A percentile compares a stretch with the other conserved stretches of the same genome.
Evolutionary conservation across 2,113 vertebrate species (phyloP).

Genomic region (Triplophysa rosa): DNA sequence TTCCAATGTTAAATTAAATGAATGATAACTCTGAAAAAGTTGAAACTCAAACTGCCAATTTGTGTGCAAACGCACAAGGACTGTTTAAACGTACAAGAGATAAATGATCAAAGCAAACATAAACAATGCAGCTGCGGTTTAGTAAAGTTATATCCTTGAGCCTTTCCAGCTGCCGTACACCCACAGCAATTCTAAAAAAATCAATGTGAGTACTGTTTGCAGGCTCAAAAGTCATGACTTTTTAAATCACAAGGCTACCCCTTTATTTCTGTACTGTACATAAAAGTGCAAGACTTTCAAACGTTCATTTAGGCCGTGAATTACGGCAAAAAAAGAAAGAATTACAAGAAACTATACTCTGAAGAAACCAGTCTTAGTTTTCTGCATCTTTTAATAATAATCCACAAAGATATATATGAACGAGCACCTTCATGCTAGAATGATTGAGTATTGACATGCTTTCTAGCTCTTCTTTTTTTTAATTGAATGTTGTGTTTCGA

Average conservation of each 20-base stretch:
- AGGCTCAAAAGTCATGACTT: not conserved
- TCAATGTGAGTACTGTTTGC: not conserved
- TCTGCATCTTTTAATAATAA: conserved; percentile 29
- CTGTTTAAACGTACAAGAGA: not conserved
- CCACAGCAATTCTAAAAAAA: not conserved
- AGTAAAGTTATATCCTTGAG: not conserved
- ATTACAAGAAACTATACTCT: not conserved
- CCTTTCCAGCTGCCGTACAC: not conserved
- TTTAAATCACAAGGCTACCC: conserved; percentile 9
- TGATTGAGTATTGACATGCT: conserved; percentile 27
- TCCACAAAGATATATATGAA: conserved; percentile 8
- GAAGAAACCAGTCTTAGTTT: not conserved
- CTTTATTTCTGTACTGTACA: not conserved
- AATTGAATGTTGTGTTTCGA: conserved; percentile 17
- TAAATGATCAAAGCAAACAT: not conserved
- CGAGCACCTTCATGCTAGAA: conserved; percentile 9
- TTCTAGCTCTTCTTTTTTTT: not conserved
- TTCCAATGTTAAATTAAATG: too few relatives aligned
- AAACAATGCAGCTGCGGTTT: not conserved
- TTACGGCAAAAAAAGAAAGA: not conserved
- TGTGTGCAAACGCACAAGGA: too few relatives aligned
- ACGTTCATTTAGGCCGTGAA: not conserved
- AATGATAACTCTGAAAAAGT: too few relatives aligned
- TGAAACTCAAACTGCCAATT: too few relatives aligned
- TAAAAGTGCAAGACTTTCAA: not conserved